phyloP scores from a whole-genome alignment of 2,797 vertebrate genomes.

The Lepilemur septentrionalis region DNA sequence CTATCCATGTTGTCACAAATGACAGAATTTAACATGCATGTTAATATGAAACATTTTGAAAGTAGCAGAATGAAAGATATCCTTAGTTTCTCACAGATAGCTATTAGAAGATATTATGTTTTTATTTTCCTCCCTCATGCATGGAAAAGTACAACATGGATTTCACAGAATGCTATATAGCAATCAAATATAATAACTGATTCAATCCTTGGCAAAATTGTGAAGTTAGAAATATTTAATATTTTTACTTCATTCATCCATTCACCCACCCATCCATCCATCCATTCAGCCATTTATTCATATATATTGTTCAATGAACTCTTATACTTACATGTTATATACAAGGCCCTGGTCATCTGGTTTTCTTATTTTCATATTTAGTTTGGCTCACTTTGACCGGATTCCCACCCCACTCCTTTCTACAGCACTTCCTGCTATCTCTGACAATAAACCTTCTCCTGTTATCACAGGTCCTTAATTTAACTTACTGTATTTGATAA shows the following conservation, averaged over 20 bases:
- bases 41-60: slow-evolving; percentile 38
- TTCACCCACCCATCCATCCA: not conserved
- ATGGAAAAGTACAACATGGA: not conserved
- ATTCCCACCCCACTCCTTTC: not conserved
- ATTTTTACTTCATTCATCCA: not conserved
- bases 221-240: not conserved
- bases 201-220: not conserved
- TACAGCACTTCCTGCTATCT: not conserved
- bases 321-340: not conserved
- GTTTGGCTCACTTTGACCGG: not conserved
- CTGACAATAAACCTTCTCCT: not conserved
- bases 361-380: not conserved
- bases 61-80: not conserved
- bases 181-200: not conserved
- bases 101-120: not conserved
- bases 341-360: not conserved
- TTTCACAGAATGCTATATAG: not conserved
- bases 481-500: not conserved
- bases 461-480: not conserved
- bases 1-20: not conserved
- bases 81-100: not conserved
- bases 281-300: not conserved
- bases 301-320: not conserved
- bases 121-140: slow-evolving; percentile 2
- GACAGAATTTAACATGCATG: not conserved